phyloP scores from a whole-genome alignment of 1,140 invertebrate species.

The Euglossa dilemma region DNA sequence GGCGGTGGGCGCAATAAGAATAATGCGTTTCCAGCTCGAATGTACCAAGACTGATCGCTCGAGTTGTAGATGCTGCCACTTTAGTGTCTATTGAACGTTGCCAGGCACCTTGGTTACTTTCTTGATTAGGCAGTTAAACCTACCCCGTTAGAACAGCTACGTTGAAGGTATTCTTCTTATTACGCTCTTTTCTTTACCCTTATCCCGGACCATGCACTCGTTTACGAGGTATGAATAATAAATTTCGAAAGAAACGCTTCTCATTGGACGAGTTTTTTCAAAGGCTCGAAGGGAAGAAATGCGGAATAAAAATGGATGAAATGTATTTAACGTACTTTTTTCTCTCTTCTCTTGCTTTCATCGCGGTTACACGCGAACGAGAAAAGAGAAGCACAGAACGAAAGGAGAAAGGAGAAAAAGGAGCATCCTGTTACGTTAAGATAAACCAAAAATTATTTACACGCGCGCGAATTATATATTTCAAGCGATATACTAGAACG shows the following conservation, averaged over 20 bases:
- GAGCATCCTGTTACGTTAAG: not conserved
- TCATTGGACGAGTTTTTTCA: not conserved
- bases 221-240: slow-evolving; percentile 38
- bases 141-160: not conserved
- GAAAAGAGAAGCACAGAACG: not conserved
- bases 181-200: not conserved
- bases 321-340: not conserved
- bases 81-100: slow-evolving; percentile 22
- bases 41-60: slow-evolving; percentile 13
- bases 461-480: slow-evolving; percentile 9
- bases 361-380: not conserved
- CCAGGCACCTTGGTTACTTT: slow-evolving; percentile 24
- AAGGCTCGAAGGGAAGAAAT: not conserved
- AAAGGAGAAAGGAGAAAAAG: too few species aligned
- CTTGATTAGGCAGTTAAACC: slow-evolving; percentile 33
- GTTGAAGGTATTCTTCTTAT: not conserved
- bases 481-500: slow-evolving; percentile 2
- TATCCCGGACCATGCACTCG: not conserved
- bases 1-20: slow-evolving; percentile 4
- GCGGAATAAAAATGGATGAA: not conserved
- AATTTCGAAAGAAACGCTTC: slow-evolving; percentile 1
- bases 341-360: too few species aligned
- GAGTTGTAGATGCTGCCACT: not conserved
- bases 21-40: slow-evolving; percentile 1
- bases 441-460: slow-evolving; percentile 32